Evolutionary conservation across 2,113 vertebrate genomes (phyloP), one percentile per base, ranked within the genome.

Genomic region (Hyla sarda): DNA sequence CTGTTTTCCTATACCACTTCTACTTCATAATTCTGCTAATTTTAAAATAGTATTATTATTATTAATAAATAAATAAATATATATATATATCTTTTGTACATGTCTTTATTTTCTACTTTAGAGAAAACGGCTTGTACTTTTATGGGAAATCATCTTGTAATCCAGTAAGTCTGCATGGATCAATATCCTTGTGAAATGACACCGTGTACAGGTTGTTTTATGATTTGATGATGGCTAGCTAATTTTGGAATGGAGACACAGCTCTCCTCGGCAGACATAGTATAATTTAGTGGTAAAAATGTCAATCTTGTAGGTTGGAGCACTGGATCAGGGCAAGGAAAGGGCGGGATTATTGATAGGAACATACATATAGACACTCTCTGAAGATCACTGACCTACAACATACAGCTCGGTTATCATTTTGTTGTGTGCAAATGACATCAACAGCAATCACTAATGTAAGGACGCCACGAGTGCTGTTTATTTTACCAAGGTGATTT

Each of bases 351-450:
- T 97, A 99, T 96, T 93, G 96, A 96, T 92, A 94, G 94, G 96
- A 96, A 96, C 94, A 92, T 95, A 95, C 96, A 95, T 95, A 93
- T 97, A 96, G 95, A 96, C 95, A 95, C 94, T 69, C 65, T 90
- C 93, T 90, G 89, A 90, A 89, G 92, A 93, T 92, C 92, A 96
- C 91, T 96, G 96, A 96, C 96, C 96, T 89, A 90, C 94, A 96
- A 94, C 94, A 96, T 96, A 94, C 95, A 94, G 95, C 93, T 93
- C 91, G 92, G 93, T 96, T 96, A 96, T 97, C 96, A 97, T 97
- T 98, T 92, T 95, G 93, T 95, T 96, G 96, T 96, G 95, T 95
- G 95, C 96, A 97, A 96, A 94, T 97, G 96, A 97, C 97, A 97
- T 93, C 89, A 93, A 93, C 94, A 90, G 94, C 92, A 94, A 90